phyloP scores from a whole-genome alignment of 2,888 invertebrate genomes.

The Parnassius orleans region DNA sequence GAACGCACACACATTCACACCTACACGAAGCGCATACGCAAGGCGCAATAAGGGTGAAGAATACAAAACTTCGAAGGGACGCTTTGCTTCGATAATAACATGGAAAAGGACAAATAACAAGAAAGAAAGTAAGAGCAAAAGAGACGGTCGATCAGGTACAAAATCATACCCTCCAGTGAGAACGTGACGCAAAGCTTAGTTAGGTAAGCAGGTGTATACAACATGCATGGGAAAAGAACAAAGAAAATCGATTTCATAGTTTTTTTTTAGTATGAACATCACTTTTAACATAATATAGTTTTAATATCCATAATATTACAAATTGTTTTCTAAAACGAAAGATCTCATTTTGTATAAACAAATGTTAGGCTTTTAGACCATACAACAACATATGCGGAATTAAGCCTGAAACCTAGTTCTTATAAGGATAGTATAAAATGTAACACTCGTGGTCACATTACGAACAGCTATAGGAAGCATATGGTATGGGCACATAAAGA shows the following conservation, averaged over 20 bases:
- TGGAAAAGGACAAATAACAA: constrained; percentile 49
- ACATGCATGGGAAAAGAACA: constrained; percentile 59
- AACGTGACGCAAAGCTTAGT: constrained; percentile 65
- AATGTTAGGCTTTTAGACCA: no score
- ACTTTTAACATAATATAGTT: constrained; percentile 6
- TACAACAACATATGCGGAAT: no score
- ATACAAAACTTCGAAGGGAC: constrained; percentile 64
- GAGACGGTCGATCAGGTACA: constrained; percentile 61
- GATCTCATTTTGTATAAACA: neutral
- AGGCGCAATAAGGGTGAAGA: constrained; percentile 68
- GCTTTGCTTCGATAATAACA: constrained; percentile 38
- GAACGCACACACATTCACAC: constrained; percentile 49
- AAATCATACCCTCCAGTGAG: constrained; percentile 65
- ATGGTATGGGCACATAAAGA: no score
- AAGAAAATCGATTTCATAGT: constrained; percentile 54
- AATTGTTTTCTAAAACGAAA: neutral
- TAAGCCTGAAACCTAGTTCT: no score
- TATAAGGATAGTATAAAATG: no score
- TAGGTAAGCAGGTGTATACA: constrained; percentile 69
- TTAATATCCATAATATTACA: neutral
- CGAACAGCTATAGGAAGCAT: no score
- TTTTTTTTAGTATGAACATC: constrained; percentile 32
- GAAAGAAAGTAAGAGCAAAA: constrained; percentile 41
- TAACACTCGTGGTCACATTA: no score
- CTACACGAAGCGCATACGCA: constrained; percentile 58